A percentile compares a stretch with the other conserved stretches of the same genome.
Evolutionary conservation across 2,888 invertebrate genomes (phyloP).

Genomic region (Ellobium chinense): DNA sequence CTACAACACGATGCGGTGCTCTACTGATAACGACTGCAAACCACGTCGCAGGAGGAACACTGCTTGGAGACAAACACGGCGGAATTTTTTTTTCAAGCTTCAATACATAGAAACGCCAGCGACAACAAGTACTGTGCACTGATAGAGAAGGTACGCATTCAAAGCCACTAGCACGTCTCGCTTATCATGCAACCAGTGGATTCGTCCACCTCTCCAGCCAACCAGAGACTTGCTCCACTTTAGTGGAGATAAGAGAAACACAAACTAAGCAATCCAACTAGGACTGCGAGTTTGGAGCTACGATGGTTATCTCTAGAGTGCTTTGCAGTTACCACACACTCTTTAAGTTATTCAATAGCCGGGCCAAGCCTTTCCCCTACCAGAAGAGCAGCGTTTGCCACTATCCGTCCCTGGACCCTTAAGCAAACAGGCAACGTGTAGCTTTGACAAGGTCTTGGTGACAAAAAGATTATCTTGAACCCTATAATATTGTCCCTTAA

Average conservation of each 20-base stretch:
- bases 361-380: neutral
- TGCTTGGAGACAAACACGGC: too few species aligned
- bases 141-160: conserved; percentile 9
- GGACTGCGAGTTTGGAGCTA: neutral
- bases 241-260: conserved; percentile 15
- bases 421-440: conserved; percentile 5
- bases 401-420: neutral
- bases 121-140: neutral
- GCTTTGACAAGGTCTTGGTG: neutral
- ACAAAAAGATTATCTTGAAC: neutral
- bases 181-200: conserved; percentile 9
- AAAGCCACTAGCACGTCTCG: neutral
- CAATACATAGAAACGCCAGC: too few species aligned
- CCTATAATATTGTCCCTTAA: neutral
- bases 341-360: conserved; percentile 7
- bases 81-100: too few species aligned
- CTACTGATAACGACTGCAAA: too few species aligned
- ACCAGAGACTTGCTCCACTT: neutral
- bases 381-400: too few species aligned
- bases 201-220: conserved; percentile 3
- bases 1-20: too few species aligned
- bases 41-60: too few species aligned
- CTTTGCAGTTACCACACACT: neutral
- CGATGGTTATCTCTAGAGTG: neutral
- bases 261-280: conserved; percentile 17